Evolutionary conservation across 2,113 vertebrate genomes (phyloP).

Genomic region (Polypterus bichir): DNA sequence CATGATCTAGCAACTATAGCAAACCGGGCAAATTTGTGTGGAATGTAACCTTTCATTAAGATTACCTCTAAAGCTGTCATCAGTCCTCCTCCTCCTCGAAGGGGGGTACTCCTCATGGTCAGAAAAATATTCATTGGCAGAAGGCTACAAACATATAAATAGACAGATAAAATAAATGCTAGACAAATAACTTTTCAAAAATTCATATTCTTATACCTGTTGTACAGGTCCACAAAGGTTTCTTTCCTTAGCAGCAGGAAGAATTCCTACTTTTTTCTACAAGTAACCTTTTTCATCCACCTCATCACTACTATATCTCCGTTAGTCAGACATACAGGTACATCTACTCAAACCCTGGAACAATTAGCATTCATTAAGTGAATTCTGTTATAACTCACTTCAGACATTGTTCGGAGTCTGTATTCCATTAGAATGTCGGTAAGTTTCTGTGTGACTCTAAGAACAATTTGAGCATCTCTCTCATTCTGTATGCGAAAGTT

Average conservation of each 20-base stretch:
- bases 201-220: too few relatives aligned
- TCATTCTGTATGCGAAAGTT: conserved; percentile 54
- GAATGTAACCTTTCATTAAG: too few relatives aligned
- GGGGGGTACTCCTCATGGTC: too few relatives aligned
- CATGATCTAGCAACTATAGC: too few relatives aligned
- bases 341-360: not conserved
- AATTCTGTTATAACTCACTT: conserved; percentile 25
- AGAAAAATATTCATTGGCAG: too few relatives aligned
- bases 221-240: too few relatives aligned
- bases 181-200: too few relatives aligned
- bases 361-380: not conserved
- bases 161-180: too few relatives aligned
- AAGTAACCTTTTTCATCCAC: not conserved
- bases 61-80: too few relatives aligned
- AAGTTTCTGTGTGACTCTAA: conserved; percentile 43
- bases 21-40: too few relatives aligned
- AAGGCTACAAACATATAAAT: too few relatives aligned
- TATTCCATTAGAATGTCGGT: conserved; percentile 49
- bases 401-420: conserved; percentile 44
- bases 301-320: not conserved
- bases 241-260: not conserved
- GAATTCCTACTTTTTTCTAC: not conserved
- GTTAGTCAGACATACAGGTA: not conserved
- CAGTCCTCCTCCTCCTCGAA: too few relatives aligned
- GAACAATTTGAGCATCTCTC: conserved; percentile 51